phyloP scores from a whole-genome alignment of 2,888 invertebrate species.

The Platypus cylindrus region DNA sequence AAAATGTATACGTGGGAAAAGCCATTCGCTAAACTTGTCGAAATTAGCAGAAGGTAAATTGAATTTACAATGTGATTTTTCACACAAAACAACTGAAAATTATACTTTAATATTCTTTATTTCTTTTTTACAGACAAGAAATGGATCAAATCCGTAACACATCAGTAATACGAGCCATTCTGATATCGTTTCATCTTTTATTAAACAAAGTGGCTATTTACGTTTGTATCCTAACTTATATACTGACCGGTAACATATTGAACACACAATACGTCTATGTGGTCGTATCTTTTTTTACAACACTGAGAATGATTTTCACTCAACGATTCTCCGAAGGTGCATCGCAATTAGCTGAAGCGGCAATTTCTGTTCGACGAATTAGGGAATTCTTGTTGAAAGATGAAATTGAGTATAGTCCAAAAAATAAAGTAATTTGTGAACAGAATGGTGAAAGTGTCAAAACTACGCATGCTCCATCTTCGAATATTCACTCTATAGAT shows the following conservation, averaged over 20 bases:
- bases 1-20: conserved; percentile 96
- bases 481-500: no score
- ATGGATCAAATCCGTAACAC: conserved; percentile 49
- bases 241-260: conserved; percentile 45
- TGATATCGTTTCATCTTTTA: conserved; percentile 55
- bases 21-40: conserved; percentile 69
- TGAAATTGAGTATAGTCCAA: conserved; percentile 9
- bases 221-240: conserved; percentile 64
- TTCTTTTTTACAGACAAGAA: conserved; percentile 47
- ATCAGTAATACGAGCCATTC: conserved; percentile 51
- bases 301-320: conserved; percentile 51
- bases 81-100: conserved; percentile 50
- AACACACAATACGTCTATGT: conserved; percentile 57
- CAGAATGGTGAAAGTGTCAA: conserved; percentile 1
- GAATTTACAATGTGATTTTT: conserved; percentile 3
- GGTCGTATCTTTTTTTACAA: conserved; percentile 61
- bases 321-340: conserved; percentile 48
- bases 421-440: neutral
- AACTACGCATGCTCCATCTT: no score
- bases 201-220: conserved; percentile 75
- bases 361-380: conserved; percentile 30
- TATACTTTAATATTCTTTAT: no score
- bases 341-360: conserved; percentile 55
- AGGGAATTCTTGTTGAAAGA: conserved; percentile 41
- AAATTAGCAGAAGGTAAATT: conserved; percentile 42